Evolutionary conservation across 2,797 vertebrate species (phyloP).

Genomic region (Sus cebifrons): DNA sequence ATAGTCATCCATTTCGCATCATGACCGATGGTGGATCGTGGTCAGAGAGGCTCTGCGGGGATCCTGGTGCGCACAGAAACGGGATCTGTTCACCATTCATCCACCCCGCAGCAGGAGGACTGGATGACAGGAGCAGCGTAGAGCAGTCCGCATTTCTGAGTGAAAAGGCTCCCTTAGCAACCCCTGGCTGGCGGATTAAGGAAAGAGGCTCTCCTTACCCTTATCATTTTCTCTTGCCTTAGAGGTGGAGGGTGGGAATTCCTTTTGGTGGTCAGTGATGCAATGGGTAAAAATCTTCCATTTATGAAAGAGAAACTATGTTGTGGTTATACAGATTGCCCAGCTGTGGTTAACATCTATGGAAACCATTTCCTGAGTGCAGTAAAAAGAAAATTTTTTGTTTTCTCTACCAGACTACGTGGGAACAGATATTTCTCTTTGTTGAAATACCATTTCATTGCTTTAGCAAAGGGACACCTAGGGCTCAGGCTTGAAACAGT

Average conservation of each 20-base stretch:
- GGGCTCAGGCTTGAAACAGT: background rate
- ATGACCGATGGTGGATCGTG: background rate
- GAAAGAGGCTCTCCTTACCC: background rate
- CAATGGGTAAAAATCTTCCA: conserved; percentile 79
- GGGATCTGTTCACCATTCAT: background rate
- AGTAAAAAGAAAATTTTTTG: conserved; percentile 76
- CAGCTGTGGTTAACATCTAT: conserved; percentile 87
- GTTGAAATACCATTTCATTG: background rate
- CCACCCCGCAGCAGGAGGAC: background rate
- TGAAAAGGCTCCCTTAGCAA: conserved; percentile 39
- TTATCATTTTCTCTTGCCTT: background rate
- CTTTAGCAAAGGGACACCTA: background rate
- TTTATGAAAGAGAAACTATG: conserved; percentile 82
- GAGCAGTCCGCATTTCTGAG: conserved; percentile 28
- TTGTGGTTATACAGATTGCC: conserved; percentile 84
- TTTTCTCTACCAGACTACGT: conserved; percentile 11
- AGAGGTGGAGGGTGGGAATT: conserved; percentile 12
- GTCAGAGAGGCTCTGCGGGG: background rate
- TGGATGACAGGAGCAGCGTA: background rate
- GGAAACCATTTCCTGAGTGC: conserved; percentile 88
- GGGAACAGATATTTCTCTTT: conserved; percentile 64
- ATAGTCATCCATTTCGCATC: background rate
- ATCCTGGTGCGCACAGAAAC: background rate
- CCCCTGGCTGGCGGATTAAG: background rate
- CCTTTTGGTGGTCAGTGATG: conserved; percentile 61